phyloP scores from a whole-genome alignment of 2,113 vertebrate species.

The Hymenochirus boettgeri region DNA sequence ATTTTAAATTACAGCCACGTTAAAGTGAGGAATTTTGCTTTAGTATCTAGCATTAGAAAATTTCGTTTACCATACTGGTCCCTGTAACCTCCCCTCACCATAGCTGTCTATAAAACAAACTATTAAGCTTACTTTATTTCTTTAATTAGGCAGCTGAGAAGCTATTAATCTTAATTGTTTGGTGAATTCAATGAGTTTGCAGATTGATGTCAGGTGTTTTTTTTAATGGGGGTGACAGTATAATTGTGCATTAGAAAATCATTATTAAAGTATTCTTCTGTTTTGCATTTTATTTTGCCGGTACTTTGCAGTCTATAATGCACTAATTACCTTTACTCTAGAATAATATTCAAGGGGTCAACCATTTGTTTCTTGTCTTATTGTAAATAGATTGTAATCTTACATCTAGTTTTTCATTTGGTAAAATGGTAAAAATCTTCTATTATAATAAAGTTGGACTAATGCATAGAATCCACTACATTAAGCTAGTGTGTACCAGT shows the following conservation, averaged over 20 bases:
- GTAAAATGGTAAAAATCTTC: too few species aligned
- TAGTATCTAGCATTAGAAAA: too few species aligned
- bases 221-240: conserved; percentile 29
- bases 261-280: conserved; percentile 31
- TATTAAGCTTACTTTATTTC: conserved; percentile 22
- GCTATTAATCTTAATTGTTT: conserved; percentile 34
- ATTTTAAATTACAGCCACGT: too few species aligned
- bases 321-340: conserved; percentile 3
- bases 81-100: conserved; percentile 18
- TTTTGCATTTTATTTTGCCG: conserved; percentile 18
- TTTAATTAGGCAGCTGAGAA: conserved; percentile 37
- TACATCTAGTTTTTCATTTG: too few species aligned
- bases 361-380: too few species aligned
- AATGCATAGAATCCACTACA: too few species aligned
- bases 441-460: too few species aligned
- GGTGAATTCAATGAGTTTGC: conserved; percentile 32
- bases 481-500: too few species aligned
- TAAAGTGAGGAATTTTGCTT: too few species aligned
- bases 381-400: too few species aligned
- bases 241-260: conserved; percentile 36
- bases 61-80: too few species aligned
- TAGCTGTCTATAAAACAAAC: conserved; percentile 25
- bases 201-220: conserved; percentile 40
- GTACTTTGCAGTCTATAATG: conserved; percentile 10
- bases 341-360: not conserved